Conservation (phyloP, 2,888 invertebrate species). For the Oscheius sp. region DNA sequence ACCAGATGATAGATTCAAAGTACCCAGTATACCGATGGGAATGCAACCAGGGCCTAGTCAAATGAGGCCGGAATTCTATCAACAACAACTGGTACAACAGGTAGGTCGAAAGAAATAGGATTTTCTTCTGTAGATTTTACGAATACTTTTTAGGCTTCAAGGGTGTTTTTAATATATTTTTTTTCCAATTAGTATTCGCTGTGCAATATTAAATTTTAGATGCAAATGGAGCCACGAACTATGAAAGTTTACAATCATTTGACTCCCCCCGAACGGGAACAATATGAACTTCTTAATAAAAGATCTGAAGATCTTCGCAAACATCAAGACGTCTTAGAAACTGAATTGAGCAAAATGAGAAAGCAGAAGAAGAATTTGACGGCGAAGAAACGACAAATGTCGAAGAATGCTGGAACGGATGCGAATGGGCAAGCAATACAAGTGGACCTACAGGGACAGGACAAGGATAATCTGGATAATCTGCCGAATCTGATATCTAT, state of each 20-base stretch:
- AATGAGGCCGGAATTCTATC: slow-evolving; percentile 21
- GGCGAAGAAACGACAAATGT: slow-evolving; percentile 59
- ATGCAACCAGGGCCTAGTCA: slow-evolving; percentile 30
- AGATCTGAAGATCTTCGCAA: slow-evolving; percentile 27
- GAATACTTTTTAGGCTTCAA: too few species aligned
- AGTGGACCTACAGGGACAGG: slow-evolving; percentile 44
- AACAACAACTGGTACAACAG: slow-evolving; percentile 1
- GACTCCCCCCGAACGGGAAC: slow-evolving; percentile 9
- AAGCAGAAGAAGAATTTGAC: slow-evolving; percentile 67
- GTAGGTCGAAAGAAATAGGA: too few species aligned
- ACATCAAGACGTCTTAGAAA: slow-evolving; percentile 38
- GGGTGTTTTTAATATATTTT: too few species aligned
- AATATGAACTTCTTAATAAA: slow-evolving; percentile 28
- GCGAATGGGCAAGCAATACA: slow-evolving; percentile 9
- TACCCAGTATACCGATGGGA: slow-evolving; percentile 33
- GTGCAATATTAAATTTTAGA: neutral
- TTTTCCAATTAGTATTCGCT: too few species aligned
- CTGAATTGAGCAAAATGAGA: slow-evolving; percentile 43
- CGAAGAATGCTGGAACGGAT: slow-evolving; percentile 37
- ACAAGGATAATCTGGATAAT: slow-evolving; percentile 32
- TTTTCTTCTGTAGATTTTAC: too few species aligned
- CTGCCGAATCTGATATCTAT: slow-evolving; percentile 10
- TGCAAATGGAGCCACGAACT: neutral
- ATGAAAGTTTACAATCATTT: slow-evolving; percentile 14
- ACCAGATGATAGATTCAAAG: slow-evolving; percentile 35